phyloP scores from a whole-genome alignment of 2,797 vertebrate genomes.

The Girardinus metallicus region DNA sequence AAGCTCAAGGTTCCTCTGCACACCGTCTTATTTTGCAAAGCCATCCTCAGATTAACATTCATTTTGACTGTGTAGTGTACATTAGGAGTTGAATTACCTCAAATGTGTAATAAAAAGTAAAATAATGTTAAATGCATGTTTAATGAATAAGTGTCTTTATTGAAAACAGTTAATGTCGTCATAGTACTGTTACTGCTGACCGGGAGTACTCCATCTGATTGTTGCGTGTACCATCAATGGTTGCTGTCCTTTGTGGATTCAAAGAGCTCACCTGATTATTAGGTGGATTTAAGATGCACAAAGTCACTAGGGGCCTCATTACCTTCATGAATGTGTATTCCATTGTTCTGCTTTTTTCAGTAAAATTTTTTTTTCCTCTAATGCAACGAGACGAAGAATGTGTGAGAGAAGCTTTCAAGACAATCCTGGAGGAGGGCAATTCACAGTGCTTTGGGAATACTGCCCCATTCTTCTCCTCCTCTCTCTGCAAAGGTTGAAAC shows the following conservation, averaged over 20 bases:
- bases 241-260: constrained; percentile 67
- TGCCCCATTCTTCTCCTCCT: constrained; percentile 54
- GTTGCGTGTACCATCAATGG: constrained; percentile 46
- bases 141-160: constrained; percentile 4
- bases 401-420: constrained; percentile 35
- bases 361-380: constrained; percentile 37
- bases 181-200: constrained; percentile 18
- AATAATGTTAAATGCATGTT: neutral
- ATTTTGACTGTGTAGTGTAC: neutral
- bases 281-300: constrained; percentile 71
- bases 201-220: constrained; percentile 36
- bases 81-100: neutral
- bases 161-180: constrained; percentile 33
- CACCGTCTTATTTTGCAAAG: neutral
- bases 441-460: constrained; percentile 51
- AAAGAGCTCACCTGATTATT: constrained; percentile 75
- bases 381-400: constrained; percentile 28
- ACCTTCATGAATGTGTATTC: constrained; percentile 73
- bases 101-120: neutral
- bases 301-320: constrained; percentile 80
- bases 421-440: constrained; percentile 53
- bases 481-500: constrained; percentile 46
- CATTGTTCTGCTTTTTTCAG: constrained; percentile 56
- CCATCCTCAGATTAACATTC: neutral
- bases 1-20: neutral